Evolutionary conservation across 2,113 vertebrate genomes (phyloP).

Genomic region (Tamias sibiricus): DNA sequence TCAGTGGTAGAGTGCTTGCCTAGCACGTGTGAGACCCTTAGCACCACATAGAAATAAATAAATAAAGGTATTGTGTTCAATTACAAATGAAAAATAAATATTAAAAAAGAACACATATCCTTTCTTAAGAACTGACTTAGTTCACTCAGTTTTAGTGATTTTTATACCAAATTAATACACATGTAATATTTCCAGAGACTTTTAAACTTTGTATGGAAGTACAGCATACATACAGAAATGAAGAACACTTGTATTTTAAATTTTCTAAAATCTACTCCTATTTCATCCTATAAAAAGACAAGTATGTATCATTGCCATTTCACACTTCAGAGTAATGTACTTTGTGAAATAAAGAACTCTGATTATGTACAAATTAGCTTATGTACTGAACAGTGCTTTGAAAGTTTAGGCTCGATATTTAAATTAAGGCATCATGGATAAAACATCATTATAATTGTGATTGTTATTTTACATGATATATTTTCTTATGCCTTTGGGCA

Average conservation of each 20-base stretch:
- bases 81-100: too few species aligned
- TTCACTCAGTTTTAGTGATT: neutral
- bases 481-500: constrained; percentile 35
- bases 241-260: neutral
- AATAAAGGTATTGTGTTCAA: too few species aligned
- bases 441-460: constrained; percentile 10
- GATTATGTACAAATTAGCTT: constrained; percentile 9
- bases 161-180: constrained; percentile 27
- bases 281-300: neutral
- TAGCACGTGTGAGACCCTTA: too few species aligned
- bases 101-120: neutral
- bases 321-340: constrained; percentile 9
- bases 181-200: neutral
- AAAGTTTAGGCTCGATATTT: constrained; percentile 37
- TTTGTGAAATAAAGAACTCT: neutral
- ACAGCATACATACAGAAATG: neutral
- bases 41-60: too few species aligned
- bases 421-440: constrained; percentile 28
- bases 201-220: constrained; percentile 27
- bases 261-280: constrained; percentile 16
- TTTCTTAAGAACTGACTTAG: constrained; percentile 52
- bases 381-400: neutral
- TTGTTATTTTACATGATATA: constrained; percentile 24
- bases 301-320: constrained; percentile 5
- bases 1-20: too few species aligned